Percentiles rank a stretch among this genome's conserved stretches.
Evolutionary conservation across 2,113 vertebrate genomes (phyloP).

Genomic region (Azemiops feae): DNA sequence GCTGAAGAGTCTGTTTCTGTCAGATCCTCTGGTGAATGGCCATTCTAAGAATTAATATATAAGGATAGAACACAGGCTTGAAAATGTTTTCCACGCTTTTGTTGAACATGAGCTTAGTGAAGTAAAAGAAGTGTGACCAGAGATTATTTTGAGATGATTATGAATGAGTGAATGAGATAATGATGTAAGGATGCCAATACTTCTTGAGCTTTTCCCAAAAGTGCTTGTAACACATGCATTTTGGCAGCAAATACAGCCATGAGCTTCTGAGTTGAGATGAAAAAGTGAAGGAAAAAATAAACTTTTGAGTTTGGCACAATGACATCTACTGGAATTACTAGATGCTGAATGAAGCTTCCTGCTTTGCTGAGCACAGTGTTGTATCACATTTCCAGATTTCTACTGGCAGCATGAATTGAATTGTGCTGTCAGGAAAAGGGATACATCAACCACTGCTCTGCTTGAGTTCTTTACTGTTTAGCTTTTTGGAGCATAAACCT

Average conservation of each 20-base stretch:
- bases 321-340: constrained; percentile 7
- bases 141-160: constrained; percentile 18
- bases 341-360: constrained; percentile 31
- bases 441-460: constrained; percentile 4
- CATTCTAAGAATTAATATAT: background rate
- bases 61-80: constrained; percentile 6
- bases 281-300: background rate
- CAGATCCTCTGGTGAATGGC: background rate
- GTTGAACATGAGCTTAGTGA: constrained; percentile 36
- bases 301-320: constrained; percentile 44
- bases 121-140: constrained; percentile 32
- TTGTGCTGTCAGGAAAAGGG: background rate
- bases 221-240: background rate
- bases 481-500: constrained; percentile 19
- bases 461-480: constrained; percentile 14
- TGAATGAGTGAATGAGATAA: constrained; percentile 31
- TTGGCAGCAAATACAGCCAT: background rate
- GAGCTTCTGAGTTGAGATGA: background rate
- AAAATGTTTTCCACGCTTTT: constrained; percentile 12
- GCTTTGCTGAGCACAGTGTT: background rate
- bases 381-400: fast-evolving
- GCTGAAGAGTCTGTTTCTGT: background rate
- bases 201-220: constrained; percentile 40
- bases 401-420: fast-evolving
- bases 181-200: constrained; percentile 44